Evolutionary conservation across 2,888 invertebrate genomes (phyloP).

Genomic region (Romanomermis culicivorax): DNA sequence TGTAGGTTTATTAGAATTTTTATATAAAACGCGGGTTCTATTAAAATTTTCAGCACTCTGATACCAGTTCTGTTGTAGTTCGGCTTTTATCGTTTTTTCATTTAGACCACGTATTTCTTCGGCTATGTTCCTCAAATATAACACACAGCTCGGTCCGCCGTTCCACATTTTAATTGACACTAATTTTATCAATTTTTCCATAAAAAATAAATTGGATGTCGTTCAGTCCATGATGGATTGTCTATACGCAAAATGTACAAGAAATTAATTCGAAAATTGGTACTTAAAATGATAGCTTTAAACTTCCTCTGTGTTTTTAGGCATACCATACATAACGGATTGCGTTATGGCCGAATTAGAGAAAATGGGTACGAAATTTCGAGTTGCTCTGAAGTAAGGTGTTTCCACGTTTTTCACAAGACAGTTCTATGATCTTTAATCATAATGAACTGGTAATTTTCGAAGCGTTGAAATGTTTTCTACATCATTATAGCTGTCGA

Average conservation of each 20-base stretch:
- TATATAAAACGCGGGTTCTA: too few species aligned
- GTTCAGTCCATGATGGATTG: conserved; percentile 97
- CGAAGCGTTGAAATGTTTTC: background rate
- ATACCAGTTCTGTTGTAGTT: background rate
- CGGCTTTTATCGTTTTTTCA: background rate
- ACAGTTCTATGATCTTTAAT: too few species aligned
- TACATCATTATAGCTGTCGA: background rate
- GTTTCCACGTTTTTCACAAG: background rate
- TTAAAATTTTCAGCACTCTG: background rate
- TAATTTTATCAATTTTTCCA: conserved; percentile 94
- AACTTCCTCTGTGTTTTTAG: conserved; percentile 31
- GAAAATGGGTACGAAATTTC: conserved; percentile 79
- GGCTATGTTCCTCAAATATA: conserved; percentile 88
- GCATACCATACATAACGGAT: conserved; percentile 89
- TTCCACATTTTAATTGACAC: conserved; percentile 90
- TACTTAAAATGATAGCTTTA: background rate
- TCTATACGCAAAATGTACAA: conserved; percentile 65
- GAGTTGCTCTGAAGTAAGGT: conserved; percentile 55
- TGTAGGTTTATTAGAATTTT: too few species aligned
- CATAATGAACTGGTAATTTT: background rate
- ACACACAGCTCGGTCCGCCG: conserved; percentile 90
- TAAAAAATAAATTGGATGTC: conserved; percentile 88
- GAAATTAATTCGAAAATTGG: background rate
- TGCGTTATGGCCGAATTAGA: conserved; percentile 94
- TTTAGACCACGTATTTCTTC: conserved; percentile 36